Base-by-base conservation (phyloP, 2,888 invertebrate species). In the Xestobium rufovillosum region DNA sequence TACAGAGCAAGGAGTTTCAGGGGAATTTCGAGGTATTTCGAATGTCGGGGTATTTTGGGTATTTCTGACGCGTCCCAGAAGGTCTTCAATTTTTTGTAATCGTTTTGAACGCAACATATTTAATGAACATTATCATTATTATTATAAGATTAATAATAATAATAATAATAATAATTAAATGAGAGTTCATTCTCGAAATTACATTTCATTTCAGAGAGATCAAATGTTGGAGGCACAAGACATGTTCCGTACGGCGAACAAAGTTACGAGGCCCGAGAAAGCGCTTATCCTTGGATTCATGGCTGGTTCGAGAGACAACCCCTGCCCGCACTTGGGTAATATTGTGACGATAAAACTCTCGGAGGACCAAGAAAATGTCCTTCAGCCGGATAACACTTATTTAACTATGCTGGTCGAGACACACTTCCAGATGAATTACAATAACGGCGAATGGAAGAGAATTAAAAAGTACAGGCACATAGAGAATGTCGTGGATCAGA, bases 381-480 rank as follows among this genome's bases (percentile, higher is more conserved):
- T 80, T 8, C 90, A 91, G 58, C 72, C 83, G 0, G 91, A 94
- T 63, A 88, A 89, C 46, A 80, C 83, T 1, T 80, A 81, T 53
- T 67, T 77, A 13, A 78, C 80, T 0, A 84, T 88, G 66, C 68
- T 87, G 34, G 87, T 87, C 0, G 96, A 96, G 65, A 94, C 90
- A 46, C 92, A 91, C 67, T 96, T 97, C 78, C 92, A 96, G 65
- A 90, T 97, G 89, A 96, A 97, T 69, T 96, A 96, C 68, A 87
- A 87, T 59, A 94, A 90, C 35, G 96, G 96, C 15, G 94, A 96
- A 61, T 97, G 95, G 95, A 94, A 94, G 60, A 72, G 84, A 53
- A 84, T 95, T 53, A 90, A 92, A 66, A 95, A 95, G 57, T 86
- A 83, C 63, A 72, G 88, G 39, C 80, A 84, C 39, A 73, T 84